Conservation (phyloP, 2,888 invertebrate genomes). For the Galerucella calmariensis region DNA sequence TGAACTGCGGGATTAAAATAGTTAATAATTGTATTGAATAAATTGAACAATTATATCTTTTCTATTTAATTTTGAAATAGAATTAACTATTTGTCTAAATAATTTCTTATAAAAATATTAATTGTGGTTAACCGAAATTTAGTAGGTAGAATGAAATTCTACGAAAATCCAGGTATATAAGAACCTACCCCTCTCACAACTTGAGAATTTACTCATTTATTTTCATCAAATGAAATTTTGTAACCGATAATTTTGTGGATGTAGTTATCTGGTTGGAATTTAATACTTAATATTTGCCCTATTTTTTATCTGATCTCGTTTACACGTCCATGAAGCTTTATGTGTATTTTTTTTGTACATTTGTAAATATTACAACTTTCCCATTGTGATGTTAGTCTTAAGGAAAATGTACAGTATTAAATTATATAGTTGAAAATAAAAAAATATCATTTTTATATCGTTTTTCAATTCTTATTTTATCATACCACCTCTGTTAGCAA, state of each 20-base stretch:
- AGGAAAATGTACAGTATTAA: constrained; percentile 45
- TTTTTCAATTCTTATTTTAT: background rate
- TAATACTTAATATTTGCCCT: background rate
- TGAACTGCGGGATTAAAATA: too few relatives aligned
- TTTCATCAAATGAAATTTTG: background rate
- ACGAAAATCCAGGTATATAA: too few relatives aligned
- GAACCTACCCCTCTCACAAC: background rate
- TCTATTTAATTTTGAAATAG: too few relatives aligned
- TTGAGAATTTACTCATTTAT: background rate
- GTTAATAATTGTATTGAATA: too few relatives aligned
- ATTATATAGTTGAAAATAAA: constrained; percentile 28
- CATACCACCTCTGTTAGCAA: too few relatives aligned
- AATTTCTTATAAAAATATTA: too few relatives aligned
- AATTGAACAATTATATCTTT: too few relatives aligned
- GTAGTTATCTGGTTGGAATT: background rate
- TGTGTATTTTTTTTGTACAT: constrained; percentile 36
- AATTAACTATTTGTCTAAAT: too few relatives aligned
- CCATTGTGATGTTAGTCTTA: constrained; percentile 45
- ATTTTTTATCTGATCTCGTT: constrained; percentile 23
- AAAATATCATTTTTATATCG: background rate
- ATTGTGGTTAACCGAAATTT: too few relatives aligned
- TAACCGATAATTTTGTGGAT: background rate
- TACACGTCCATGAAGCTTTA: constrained; percentile 27
- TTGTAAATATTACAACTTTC: constrained; percentile 34
- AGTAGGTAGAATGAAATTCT: too few relatives aligned